Evolutionary conservation across 2,113 vertebrate genomes (phyloP).

Genomic region (Seriola dumerili): DNA sequence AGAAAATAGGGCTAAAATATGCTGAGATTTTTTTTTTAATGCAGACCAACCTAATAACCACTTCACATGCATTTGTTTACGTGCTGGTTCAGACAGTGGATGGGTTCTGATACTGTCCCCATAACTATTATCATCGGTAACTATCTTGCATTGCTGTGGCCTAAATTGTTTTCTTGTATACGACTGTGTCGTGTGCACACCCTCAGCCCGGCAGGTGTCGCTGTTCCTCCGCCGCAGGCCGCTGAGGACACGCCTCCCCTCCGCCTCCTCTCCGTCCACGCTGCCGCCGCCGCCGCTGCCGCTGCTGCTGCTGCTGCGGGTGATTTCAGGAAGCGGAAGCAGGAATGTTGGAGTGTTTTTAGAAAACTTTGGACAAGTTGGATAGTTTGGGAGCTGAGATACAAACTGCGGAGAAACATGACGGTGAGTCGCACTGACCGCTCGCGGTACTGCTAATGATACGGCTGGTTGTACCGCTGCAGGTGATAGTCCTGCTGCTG

Average conservation of each 20-base stretch:
- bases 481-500: neutral
- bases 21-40: too few species aligned
- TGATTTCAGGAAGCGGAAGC: constrained; percentile 81
- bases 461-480: neutral
- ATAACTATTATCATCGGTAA: too few species aligned
- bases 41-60: too few species aligned
- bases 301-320: constrained; percentile 10
- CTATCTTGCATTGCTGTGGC: too few species aligned
- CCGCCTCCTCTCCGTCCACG: constrained; percentile 16
- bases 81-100: too few species aligned
- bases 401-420: constrained; percentile 50
- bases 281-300: constrained; percentile 11
- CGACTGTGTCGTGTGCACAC: neutral
- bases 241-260: constrained; percentile 44
- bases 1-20: too few species aligned
- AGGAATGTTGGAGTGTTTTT: constrained; percentile 73
- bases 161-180: too few species aligned
- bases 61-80: too few species aligned
- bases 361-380: constrained; percentile 72
- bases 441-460: accelerated
- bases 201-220: constrained; percentile 22
- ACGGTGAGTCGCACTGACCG: constrained; percentile 53
- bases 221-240: constrained; percentile 1
- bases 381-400: constrained; percentile 46
- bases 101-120: too few species aligned